Evolutionary conservation across 2,113 vertebrate species (phyloP).

Genomic region (Perccottus glenii): DNA sequence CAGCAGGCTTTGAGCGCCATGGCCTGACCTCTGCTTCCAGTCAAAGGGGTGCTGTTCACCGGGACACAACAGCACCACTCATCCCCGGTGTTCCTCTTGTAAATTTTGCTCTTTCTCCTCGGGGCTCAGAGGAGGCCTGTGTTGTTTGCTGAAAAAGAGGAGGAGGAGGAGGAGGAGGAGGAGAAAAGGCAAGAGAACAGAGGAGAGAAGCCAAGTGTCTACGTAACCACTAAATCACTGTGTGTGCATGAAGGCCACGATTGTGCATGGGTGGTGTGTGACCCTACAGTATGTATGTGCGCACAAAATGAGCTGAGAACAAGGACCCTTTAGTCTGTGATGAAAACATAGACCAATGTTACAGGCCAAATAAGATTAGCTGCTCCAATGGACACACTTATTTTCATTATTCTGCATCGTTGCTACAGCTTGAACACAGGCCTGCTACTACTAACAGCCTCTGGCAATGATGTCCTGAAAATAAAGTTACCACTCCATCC

Average conservation of each 20-base stretch:
- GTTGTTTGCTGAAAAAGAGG: slow-evolving; percentile 74
- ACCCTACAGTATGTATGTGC: slow-evolving; percentile 56
- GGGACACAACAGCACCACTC: slow-evolving; percentile 70
- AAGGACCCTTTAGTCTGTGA: slow-evolving; percentile 64
- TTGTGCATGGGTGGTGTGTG: slow-evolving; percentile 52
- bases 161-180: slow-evolving; percentile 53
- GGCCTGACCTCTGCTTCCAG: slow-evolving; percentile 71
- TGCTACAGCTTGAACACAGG: slow-evolving; percentile 43
- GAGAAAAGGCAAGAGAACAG: slow-evolving; percentile 45
- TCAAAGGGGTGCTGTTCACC: slow-evolving; percentile 71
- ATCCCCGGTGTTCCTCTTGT: slow-evolving; percentile 71
- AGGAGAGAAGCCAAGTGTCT: slow-evolving; percentile 66
- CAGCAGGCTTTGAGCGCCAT: slow-evolving; percentile 60
- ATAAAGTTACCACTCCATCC: slow-evolving; percentile 29
- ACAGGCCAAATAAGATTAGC: slow-evolving; percentile 72
- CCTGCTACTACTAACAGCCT: slow-evolving; percentile 17
- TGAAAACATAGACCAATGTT: slow-evolving; percentile 69
- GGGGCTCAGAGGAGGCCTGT: slow-evolving; percentile 64
- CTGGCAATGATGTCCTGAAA: slow-evolving; percentile 21
- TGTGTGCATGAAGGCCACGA: slow-evolving; percentile 61
- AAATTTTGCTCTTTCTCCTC: slow-evolving; percentile 77
- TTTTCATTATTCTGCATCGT: slow-evolving; percentile 74
- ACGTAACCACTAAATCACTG: slow-evolving; percentile 61
- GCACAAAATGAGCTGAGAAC: slow-evolving; percentile 64
- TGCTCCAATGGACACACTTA: slow-evolving; percentile 75